phyloP scores from a whole-genome alignment of 1,140 invertebrate species.

The Megathymus violae region DNA sequence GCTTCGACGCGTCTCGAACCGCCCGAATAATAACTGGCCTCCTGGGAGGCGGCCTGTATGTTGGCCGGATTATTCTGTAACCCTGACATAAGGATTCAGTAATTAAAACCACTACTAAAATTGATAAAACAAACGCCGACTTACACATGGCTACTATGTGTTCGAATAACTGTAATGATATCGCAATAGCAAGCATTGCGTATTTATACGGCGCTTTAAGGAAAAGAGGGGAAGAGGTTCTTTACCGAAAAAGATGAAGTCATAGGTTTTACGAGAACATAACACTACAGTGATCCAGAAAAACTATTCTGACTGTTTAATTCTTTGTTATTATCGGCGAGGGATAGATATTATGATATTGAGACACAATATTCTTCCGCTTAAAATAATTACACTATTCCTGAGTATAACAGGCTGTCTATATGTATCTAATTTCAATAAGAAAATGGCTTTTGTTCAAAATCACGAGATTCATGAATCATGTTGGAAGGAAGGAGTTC shows the following conservation, averaged over 20 bases:
- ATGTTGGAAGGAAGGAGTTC: too few species aligned
- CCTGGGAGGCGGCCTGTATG: conserved; percentile 45
- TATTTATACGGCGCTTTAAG: conserved; percentile 30
- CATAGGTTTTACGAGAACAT: too few species aligned
- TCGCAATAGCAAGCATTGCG: background rate
- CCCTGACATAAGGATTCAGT: conserved; percentile 44
- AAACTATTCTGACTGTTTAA: too few species aligned
- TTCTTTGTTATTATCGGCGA: too few species aligned
- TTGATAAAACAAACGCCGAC: background rate
- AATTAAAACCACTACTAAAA: conserved; percentile 39
- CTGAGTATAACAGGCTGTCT: too few species aligned
- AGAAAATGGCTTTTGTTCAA: too few species aligned
- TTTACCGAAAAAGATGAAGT: conserved; percentile 14
- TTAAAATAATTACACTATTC: too few species aligned
- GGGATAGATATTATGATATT: too few species aligned
- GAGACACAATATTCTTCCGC: too few species aligned
- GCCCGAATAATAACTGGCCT: conserved; percentile 42
- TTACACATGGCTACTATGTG: conserved; percentile 22
- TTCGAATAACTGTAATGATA: conserved; percentile 4
- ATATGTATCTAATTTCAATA: too few species aligned
- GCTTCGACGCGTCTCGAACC: conserved; percentile 40
- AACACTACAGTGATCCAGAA: too few species aligned
- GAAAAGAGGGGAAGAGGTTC: conserved; percentile 5
- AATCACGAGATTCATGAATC: too few species aligned
- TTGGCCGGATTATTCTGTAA: conserved; percentile 46